phyloP scores from a whole-genome alignment of 2,888 invertebrate genomes.

The Neria commutata region DNA sequence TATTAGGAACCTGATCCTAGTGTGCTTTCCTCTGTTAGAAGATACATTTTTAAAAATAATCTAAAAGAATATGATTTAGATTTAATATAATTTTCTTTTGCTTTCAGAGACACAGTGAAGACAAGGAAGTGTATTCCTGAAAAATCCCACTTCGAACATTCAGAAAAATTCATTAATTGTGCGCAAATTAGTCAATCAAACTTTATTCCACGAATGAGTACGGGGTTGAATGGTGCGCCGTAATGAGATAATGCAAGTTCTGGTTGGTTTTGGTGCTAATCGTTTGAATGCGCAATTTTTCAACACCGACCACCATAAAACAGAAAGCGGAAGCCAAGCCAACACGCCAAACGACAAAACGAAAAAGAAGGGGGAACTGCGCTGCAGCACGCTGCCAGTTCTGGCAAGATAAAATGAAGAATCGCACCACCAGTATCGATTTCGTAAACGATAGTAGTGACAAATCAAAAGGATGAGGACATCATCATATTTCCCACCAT shows the following conservation, averaged over 20 bases:
- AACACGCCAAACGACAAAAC: constrained; percentile 8
- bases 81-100: no score
- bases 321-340: constrained; percentile 21
- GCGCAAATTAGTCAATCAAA: no score
- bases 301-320: not conserved
- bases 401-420: constrained; percentile 28
- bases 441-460: constrained; percentile 43
- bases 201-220: no score
- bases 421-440: constrained; percentile 26
- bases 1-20: no score
- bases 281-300: not conserved
- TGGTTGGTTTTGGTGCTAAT: not conserved
- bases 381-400: constrained; percentile 1
- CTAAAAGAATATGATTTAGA: no score
- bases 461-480: constrained; percentile 54
- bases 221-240: no score
- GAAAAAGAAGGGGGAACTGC: not conserved
- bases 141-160: not conserved
- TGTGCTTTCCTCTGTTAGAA: no score
- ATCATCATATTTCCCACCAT: constrained; percentile 24
- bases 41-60: no score
- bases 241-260: not conserved
- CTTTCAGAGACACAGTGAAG: no score
- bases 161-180: no score
- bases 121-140: not conserved